Conservation (phyloP, 2,113 vertebrate species). For the Kryptolebias marmoratus region DNA sequence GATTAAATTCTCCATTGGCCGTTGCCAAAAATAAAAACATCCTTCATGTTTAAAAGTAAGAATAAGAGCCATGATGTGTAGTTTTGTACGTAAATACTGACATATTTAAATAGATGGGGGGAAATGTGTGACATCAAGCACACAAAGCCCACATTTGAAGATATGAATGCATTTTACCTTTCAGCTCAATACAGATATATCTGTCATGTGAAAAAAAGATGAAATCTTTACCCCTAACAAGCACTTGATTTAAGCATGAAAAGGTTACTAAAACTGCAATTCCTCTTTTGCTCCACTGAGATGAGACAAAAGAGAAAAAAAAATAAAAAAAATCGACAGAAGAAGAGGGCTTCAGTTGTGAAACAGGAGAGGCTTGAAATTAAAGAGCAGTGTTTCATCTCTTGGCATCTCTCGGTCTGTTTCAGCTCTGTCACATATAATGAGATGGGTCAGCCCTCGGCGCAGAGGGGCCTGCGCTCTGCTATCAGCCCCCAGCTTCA, state of each 20-base stretch:
- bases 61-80: neutral
- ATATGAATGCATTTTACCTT: neutral
- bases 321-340: neutral
- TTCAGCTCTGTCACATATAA: slow-evolving; percentile 69
- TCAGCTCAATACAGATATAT: neutral
- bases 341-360: slow-evolving; percentile 36
- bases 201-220: slow-evolving; percentile 12
- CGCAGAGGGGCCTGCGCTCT: slow-evolving; percentile 53
- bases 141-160: neutral
- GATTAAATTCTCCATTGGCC: slow-evolving; percentile 6
- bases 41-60: no score
- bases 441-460: slow-evolving; percentile 64
- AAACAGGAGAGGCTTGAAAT: slow-evolving; percentile 72
- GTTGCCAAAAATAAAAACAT: neutral
- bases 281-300: slow-evolving; percentile 27
- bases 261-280: slow-evolving; percentile 4
- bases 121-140: neutral
- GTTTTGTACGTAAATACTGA: slow-evolving; percentile 1
- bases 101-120: neutral
- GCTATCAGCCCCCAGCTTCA: slow-evolving; percentile 59
- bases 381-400: slow-evolving; percentile 72
- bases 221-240: neutral
- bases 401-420: slow-evolving; percentile 50
- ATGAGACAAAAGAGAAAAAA: neutral
- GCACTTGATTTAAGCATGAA: slow-evolving; percentile 13